Percentiles rank a stretch among this genome's conserved stretches.
Conservation (phyloP, 2,113 vertebrate species). For the Dryoscopus gambensis region DNA sequence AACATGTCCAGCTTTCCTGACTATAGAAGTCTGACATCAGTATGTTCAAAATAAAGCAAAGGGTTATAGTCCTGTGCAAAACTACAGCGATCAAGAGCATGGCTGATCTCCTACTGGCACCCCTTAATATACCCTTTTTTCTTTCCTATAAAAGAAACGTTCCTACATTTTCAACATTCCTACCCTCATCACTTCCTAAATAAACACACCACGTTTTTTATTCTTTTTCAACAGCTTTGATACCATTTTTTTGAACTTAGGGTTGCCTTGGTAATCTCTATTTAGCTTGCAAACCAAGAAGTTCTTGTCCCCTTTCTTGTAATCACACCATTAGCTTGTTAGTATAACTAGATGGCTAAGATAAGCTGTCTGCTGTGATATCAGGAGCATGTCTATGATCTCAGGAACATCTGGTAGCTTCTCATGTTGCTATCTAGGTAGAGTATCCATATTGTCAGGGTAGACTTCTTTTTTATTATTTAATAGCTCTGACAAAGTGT, state of each 20-base stretch:
- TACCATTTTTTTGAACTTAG: accelerated
- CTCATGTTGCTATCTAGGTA: not conserved
- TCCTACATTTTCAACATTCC: not conserved
- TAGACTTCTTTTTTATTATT: not conserved
- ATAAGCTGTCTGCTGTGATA: not conserved
- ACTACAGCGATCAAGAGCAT: not conserved
- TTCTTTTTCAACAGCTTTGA: not conserved
- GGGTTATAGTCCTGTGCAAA: not conserved
- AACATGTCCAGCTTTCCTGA: not conserved
- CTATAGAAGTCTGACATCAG: not conserved
- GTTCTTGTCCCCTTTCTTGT: not conserved
- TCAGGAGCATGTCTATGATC: not conserved
- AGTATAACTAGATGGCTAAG: not conserved
- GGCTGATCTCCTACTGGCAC: not conserved
- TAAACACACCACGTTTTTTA: not conserved
- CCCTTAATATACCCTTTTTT: not conserved
- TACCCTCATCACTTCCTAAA: not conserved
- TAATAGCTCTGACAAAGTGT: not conserved
- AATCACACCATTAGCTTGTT: not conserved
- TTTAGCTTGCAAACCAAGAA: not conserved
- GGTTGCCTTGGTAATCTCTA: not conserved
- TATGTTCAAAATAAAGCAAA: not conserved
- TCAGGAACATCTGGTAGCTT: not conserved
- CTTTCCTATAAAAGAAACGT: not conserved
- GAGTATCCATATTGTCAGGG: not conserved